Evolutionary conservation across 1,140 invertebrate species (phyloP), one percentile per base, ranked within the genome.

Genomic region (Scaptomyza hsui): DNA sequence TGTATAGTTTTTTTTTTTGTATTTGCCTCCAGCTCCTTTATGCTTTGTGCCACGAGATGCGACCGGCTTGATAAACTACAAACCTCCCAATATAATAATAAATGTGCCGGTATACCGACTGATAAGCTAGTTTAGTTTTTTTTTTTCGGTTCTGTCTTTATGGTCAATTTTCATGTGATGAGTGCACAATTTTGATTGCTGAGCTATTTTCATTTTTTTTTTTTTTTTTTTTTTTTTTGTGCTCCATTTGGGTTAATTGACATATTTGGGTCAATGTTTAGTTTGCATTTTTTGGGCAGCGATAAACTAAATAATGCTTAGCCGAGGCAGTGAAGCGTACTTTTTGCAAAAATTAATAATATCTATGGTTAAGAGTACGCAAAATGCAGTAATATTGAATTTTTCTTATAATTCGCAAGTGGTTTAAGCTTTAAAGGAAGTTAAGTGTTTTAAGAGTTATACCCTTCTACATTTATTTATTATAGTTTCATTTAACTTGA

Each of bases 221-320:
- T 18, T 16, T 42, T 19, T 69, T 57, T 52, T 44, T 41, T 37
- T 78, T 18, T 29, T 19, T 69, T 68, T 60, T 56, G 47, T 71
- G 49, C 55, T 71, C 60, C 41, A 65, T 79, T 82, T 80, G 53
- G 81, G 73, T 74, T 74, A 80, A 86, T 80, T 76, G 76, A 77
- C 73, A 86, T 60, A 85, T 80, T 81, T 72, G 61, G 76, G 81
- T 80, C 77, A 85, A 83, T 83, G 79, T 78, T 83, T 83, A 72
- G 79, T 78, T 78, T 75, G 75, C 79, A 83, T 75, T 83, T 83
- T 51, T 59, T 9, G 26, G 19, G 9, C 41, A 41, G 35, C 63
- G 57, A 73, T 60, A 60, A 68, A 29, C 24, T 65, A 70, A 77
- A 67, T 63, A 63, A 67, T 74, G 47, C 48, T 56, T 48, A 56